Conservation (phyloP, 1,140 invertebrate species). For the Bacillus rossius region DNA sequence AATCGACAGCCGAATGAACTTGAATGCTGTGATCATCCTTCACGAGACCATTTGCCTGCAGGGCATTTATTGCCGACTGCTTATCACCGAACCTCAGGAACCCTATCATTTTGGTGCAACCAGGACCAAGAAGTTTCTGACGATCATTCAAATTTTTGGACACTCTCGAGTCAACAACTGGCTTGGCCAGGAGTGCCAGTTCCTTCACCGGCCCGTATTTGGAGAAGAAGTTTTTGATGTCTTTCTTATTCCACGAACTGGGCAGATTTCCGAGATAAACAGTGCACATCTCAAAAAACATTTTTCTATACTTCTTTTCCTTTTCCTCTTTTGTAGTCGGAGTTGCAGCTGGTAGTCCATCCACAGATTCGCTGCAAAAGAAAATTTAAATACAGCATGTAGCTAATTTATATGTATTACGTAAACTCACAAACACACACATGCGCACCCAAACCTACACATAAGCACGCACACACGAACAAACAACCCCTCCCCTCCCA, state of each 20-base stretch:
- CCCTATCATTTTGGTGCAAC: conserved; percentile 52
- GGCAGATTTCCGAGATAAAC: conserved; percentile 64
- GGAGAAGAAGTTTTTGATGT: conserved; percentile 51
- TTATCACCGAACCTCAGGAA: conserved; percentile 55
- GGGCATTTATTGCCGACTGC: conserved; percentile 49
- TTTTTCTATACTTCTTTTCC: too few species aligned
- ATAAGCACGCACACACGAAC: too few species aligned
- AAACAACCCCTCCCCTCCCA: too few species aligned
- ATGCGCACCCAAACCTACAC: too few species aligned
- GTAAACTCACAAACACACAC: too few species aligned
- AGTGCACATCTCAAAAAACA: conserved; percentile 47
- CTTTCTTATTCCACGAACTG: conserved; percentile 42
- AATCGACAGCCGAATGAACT: too few species aligned
- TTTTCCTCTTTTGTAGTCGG: too few species aligned
- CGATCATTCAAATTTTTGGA: conserved; percentile 48
- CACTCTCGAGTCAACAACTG: conserved; percentile 24
- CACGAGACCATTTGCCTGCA: conserved; percentile 56
- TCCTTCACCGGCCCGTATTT: conserved; percentile 56
- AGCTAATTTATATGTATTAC: too few species aligned
- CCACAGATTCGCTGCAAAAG: too few species aligned
- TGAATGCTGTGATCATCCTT: conserved; percentile 56
- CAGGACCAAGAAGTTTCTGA: conserved; percentile 58
- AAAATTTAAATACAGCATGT: too few species aligned
- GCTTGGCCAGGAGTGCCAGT: conserved; percentile 42
- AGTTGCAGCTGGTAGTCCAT: too few species aligned